These are phyloP conservation scores for Folsomia manolachei DNA, from an alignment of 2,888 invertebrate species.

Conservation along the genomic window DNA sequence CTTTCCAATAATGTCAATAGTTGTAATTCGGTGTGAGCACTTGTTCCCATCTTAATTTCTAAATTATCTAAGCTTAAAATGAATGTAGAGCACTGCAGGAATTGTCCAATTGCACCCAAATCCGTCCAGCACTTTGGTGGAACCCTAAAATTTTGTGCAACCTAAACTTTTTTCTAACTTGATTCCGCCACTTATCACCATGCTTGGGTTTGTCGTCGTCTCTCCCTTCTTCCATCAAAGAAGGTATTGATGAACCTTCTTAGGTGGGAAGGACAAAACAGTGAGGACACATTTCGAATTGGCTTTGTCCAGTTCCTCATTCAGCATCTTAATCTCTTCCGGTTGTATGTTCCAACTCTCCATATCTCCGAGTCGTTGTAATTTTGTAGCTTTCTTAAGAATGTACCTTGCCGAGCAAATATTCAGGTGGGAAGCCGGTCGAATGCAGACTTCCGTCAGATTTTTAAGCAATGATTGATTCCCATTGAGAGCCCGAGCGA, in stretches of 20 bases:
- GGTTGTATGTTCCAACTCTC: constrained; percentile 26
- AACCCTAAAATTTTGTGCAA: too few relatives aligned
- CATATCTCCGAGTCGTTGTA: constrained; percentile 30
- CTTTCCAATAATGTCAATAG: too few relatives aligned
- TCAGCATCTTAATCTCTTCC: constrained; percentile 19
- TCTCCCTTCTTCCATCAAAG: not conserved
- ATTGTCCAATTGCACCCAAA: too few relatives aligned
- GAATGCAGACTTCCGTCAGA: constrained; percentile 23
- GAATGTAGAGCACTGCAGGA: too few relatives aligned
- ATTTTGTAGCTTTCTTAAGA: constrained; percentile 16
- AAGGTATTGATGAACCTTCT: not conserved
- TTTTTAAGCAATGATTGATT: constrained; percentile 14
- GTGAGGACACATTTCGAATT: constrained; percentile 32
- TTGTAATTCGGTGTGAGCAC: too few relatives aligned
- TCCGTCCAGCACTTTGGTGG: too few relatives aligned
- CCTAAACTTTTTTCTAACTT: too few relatives aligned
- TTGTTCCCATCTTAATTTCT: too few relatives aligned
- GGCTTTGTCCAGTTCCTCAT: constrained; percentile 21
- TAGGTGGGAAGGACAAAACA: constrained; percentile 34
- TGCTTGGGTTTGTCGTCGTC: too few relatives aligned
- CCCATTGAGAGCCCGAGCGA: not conserved
- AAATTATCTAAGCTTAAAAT: too few relatives aligned
- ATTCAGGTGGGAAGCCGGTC: constrained; percentile 20
- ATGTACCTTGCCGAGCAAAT: constrained; percentile 4
- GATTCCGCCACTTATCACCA: too few relatives aligned